These are phyloP conservation scores for Matsumyia berberina DNA, from an alignment of 2,888 invertebrate genomes.

Conservation along the genomic window DNA sequence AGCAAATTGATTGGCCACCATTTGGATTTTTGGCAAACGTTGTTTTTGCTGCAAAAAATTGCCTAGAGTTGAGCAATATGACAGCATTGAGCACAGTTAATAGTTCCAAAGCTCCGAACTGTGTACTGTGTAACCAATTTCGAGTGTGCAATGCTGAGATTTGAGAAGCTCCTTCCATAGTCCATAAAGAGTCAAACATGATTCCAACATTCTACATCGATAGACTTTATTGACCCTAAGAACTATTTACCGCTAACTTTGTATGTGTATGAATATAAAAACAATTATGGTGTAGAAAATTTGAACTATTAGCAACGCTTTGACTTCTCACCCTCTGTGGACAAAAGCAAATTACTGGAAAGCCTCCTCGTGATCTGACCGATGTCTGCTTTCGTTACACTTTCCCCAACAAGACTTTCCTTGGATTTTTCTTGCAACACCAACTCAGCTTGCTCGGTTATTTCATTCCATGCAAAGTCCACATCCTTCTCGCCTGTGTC, in stretches of 20 bases:
- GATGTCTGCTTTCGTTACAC: slow-evolving; percentile 25
- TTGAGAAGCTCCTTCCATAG: too few species aligned
- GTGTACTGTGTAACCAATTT: too few species aligned
- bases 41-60: too few species aligned
- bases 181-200: too few species aligned
- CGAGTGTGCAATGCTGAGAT: too few species aligned
- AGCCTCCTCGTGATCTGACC: slow-evolving; percentile 40
- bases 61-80: too few species aligned
- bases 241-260: neutral
- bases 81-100: too few species aligned
- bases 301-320: slow-evolving; percentile 14
- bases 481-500: slow-evolving; percentile 89
- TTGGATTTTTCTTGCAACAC: slow-evolving; percentile 76
- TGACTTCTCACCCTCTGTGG: slow-evolving; percentile 32
- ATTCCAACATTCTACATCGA: too few species aligned
- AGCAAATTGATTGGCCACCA: slow-evolving; percentile 27
- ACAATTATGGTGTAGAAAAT: too few species aligned
- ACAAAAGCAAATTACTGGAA: slow-evolving; percentile 35
- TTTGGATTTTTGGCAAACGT: slow-evolving; percentile 36
- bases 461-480: slow-evolving; percentile 89
- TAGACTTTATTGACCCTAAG: neutral
- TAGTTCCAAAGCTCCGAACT: too few species aligned
- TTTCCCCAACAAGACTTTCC: neutral
- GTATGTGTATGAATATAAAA: too few species aligned
- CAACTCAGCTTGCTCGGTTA: slow-evolving; percentile 86